Conservation (phyloP, 30 jellyfish, hydroid and myxozoan genomes). For the Aurelia aurita region DNA sequence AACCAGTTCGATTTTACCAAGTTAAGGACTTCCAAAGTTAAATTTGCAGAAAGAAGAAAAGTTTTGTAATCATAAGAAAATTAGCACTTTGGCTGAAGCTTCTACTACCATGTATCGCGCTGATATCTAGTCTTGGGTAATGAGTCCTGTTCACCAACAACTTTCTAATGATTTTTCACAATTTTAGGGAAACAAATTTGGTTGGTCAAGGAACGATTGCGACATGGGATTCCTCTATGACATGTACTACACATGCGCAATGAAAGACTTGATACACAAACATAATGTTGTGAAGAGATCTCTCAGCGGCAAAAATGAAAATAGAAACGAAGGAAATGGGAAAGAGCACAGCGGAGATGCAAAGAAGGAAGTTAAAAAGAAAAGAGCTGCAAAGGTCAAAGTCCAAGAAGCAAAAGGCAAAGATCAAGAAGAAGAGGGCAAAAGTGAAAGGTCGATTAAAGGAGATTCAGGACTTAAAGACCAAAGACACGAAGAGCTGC, state of each 20-base stretch:
- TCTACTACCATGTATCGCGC: too few relatives aligned
- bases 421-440: neutral
- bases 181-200: conserved; percentile 38
- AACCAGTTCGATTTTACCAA: too few relatives aligned
- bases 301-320: neutral
- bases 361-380: neutral
- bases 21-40: too few relatives aligned
- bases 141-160: too few relatives aligned
- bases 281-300: neutral
- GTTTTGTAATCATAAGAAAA: too few relatives aligned
- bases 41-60: too few relatives aligned
- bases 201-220: conserved; percentile 68
- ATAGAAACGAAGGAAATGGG: neutral
- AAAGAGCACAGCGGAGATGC: neutral
- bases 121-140: too few relatives aligned
- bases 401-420: neutral
- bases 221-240: conserved; percentile 66
- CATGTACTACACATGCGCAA: conserved; percentile 68
- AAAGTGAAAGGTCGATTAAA: neutral
- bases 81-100: too few relatives aligned
- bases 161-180: too few relatives aligned
- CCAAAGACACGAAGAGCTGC: neutral
- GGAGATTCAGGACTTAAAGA: neutral
- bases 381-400: neutral
- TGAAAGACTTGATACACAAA: conserved; percentile 16